Evolutionary conservation across 2,888 invertebrate genomes (phyloP).

Genomic region (Nezara viridula): DNA sequence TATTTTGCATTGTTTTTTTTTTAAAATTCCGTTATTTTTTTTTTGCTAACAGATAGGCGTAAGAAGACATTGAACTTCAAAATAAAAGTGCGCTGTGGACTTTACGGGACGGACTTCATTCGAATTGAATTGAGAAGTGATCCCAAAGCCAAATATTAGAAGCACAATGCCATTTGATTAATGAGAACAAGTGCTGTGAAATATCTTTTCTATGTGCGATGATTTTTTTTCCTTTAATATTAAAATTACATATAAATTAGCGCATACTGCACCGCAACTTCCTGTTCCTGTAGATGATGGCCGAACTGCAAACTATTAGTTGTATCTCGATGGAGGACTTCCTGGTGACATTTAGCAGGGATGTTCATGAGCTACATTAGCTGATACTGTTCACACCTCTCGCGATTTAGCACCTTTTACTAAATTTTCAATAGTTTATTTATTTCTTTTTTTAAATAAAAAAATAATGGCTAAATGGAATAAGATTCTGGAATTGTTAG

Average conservation of each 20-base stretch:
- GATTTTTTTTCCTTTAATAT: neutral
- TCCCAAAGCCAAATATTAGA: constrained; percentile 36
- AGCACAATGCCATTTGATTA: constrained; percentile 42
- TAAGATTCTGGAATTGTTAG: neutral
- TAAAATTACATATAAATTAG: neutral
- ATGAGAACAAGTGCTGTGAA: constrained; percentile 19
- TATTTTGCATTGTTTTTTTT: no score
- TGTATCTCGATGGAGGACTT: constrained; percentile 11
- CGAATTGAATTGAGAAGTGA: constrained; percentile 46
- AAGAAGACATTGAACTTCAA: constrained; percentile 33
- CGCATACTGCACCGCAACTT: neutral
- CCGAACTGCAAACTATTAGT: neutral
- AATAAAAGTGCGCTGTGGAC: constrained; percentile 36
- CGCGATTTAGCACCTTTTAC: neutral
- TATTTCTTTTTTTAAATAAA: neutral
- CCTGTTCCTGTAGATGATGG: neutral
- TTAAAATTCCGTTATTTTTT: neutral
- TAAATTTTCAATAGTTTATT: neutral
- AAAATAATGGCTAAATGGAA: neutral
- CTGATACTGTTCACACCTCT: neutral
- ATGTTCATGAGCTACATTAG: constrained; percentile 23
- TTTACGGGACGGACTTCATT: constrained; percentile 50
- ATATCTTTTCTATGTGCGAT: constrained; percentile 40
- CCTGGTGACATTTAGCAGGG: neutral
- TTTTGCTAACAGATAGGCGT: constrained; percentile 19